A percentile compares a stretch with the other conserved stretches of the same genome.
Conservation (phyloP, 2,113 vertebrate genomes). For the Azemiops feae region DNA sequence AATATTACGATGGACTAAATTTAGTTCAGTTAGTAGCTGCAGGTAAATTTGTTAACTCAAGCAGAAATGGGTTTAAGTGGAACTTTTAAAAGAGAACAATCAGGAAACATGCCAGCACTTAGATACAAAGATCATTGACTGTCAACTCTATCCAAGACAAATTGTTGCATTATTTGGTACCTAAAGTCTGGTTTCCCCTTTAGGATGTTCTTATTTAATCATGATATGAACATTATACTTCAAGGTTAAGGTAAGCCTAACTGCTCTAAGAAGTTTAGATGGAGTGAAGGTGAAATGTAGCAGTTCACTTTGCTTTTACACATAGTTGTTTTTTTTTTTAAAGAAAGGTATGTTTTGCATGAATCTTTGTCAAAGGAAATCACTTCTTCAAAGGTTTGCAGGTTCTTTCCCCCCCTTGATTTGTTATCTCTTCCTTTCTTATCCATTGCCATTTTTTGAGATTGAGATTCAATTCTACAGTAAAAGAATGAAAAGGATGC, state of each 20-base stretch:
- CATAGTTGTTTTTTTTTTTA: not conserved
- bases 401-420: not conserved
- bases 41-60: not conserved
- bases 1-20: not conserved
- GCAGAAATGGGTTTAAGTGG: not conserved
- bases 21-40: not conserved
- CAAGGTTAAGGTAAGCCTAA: not conserved
- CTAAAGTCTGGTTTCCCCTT: not conserved
- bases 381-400: not conserved
- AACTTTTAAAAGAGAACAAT: not conserved
- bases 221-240: not conserved
- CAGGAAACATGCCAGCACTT: not conserved
- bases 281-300: not conserved
- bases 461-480: not conserved
- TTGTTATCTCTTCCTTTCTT: not conserved
- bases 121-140: not conserved
- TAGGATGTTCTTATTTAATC: not conserved
- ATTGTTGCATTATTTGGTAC: not conserved
- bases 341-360: not conserved
- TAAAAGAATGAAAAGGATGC: not conserved
- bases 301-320: not conserved
- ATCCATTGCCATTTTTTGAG: not conserved
- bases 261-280: not conserved
- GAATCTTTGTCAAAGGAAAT: not conserved
- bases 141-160: not conserved